Evolutionary conservation across 2,797 vertebrate genomes (phyloP).

Genomic region (Gambusia yucatana): DNA sequence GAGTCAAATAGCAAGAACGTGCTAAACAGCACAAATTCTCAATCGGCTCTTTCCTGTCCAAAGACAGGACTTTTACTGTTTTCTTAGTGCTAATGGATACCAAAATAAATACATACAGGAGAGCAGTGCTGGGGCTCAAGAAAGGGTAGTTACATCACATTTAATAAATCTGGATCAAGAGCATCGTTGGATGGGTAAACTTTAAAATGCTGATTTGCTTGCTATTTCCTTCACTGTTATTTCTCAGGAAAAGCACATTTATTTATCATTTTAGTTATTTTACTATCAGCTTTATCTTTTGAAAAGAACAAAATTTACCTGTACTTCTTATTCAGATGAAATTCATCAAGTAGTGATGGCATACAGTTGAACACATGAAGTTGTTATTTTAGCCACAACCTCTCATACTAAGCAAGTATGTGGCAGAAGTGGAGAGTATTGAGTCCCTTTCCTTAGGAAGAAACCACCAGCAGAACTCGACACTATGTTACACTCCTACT

Average conservation of each 20-base stretch:
- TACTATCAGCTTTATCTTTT: not conserved
- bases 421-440: not conserved
- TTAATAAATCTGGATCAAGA: not conserved
- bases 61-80: not conserved
- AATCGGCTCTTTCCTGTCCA: not conserved
- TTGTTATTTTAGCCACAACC: not conserved
- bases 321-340: not conserved
- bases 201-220: not conserved
- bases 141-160: not conserved
- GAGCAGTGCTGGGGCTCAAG: not conserved
- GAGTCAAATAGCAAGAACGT: not conserved
- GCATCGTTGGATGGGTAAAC: not conserved
- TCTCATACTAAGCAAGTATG: not conserved
- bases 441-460: not conserved
- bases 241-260: not conserved
- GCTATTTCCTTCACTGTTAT: not conserved
- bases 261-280: not conserved
- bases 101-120: conserved; percentile 1
- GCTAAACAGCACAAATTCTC: not conserved
- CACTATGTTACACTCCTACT: not conserved
- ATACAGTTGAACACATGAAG: not conserved
- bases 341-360: not conserved
- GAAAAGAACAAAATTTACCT: not conserved
- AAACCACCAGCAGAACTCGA: not conserved
- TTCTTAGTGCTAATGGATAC: not conserved